A percentile compares a stretch with the other conserved stretches of the same genome.
Conservation (phyloP, 2,113 vertebrate genomes). For the Cephalopholis sonnerati region DNA sequence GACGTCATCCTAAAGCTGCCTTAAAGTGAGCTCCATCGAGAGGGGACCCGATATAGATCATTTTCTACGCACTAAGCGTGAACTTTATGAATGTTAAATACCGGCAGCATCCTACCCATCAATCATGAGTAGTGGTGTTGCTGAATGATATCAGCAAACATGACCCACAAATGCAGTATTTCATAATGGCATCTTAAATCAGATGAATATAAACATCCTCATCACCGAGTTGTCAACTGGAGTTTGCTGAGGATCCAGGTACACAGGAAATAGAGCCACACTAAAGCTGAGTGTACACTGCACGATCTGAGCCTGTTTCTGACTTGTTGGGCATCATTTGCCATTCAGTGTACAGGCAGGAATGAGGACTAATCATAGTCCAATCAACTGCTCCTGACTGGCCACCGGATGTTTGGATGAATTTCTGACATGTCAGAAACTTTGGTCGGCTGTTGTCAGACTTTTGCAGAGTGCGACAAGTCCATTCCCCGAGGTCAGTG, state of each 20-base stretch:
- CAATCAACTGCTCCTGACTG: too few relatives aligned
- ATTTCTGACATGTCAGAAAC: too few relatives aligned
- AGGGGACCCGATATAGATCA: constrained; percentile 31
- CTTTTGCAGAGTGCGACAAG: too few relatives aligned
- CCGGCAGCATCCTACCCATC: constrained; percentile 25
- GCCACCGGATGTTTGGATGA: too few relatives aligned
- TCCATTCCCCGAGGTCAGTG: too few relatives aligned
- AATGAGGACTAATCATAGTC: too few relatives aligned
- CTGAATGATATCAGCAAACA: constrained; percentile 55
- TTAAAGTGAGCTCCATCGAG: constrained; percentile 24
- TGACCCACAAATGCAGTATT: constrained; percentile 25
- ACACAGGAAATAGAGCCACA: neutral
- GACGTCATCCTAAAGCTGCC: constrained; percentile 23
- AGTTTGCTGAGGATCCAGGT: constrained; percentile 16
- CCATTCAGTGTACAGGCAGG: too few relatives aligned
- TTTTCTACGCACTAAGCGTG: constrained; percentile 12
- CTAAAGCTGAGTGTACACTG: too few relatives aligned
- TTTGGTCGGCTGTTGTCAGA: too few relatives aligned
- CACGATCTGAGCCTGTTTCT: too few relatives aligned
- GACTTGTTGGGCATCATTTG: too few relatives aligned
- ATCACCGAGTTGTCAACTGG: constrained; percentile 18
- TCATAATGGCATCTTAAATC: constrained; percentile 26
- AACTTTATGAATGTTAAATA: constrained; percentile 44
- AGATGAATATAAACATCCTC: constrained; percentile 46
- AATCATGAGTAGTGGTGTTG: constrained; percentile 24